These are phyloP conservation scores for Anoura caudifer DNA, from an alignment of 2,113 vertebrate species.

Conservation along the genomic window DNA sequence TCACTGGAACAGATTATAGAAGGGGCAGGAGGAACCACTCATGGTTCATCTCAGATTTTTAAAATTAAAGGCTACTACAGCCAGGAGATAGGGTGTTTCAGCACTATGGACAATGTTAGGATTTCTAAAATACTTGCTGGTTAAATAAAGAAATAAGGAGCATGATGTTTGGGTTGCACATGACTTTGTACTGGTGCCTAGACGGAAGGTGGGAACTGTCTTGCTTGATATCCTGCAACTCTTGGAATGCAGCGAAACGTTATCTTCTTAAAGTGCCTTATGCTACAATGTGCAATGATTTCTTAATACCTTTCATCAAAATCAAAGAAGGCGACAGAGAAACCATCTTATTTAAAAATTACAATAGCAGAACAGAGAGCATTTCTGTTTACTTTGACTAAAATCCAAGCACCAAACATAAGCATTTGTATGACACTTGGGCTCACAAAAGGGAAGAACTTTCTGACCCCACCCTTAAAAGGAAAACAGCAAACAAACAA, in stretches of 20 bases:
- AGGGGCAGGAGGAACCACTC: background rate
- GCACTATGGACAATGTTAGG: background rate
- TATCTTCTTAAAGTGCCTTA: background rate
- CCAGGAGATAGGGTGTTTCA: background rate
- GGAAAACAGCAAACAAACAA: background rate
- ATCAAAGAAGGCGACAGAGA: background rate
- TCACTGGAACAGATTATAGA: background rate
- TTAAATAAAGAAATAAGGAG: background rate
- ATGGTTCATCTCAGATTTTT: background rate
- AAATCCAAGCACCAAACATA: background rate
- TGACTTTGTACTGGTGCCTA: background rate
- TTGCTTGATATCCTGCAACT: background rate
- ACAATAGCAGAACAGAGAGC: background rate
- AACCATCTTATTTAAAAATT: conserved; percentile 28
- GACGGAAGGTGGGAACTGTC: background rate
- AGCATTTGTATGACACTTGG: background rate
- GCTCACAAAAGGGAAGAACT: conserved; percentile 8
- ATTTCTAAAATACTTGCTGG: background rate
- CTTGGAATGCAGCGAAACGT: background rate
- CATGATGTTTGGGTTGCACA: background rate
- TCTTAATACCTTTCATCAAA: conserved; percentile 6
- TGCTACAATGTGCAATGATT: background rate
- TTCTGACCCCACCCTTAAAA: background rate
- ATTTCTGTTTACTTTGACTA: conserved; percentile 24
- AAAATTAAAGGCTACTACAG: background rate